These are phyloP conservation scores for Merluccius polli DNA, from an alignment of 2,797 vertebrate species.

Conservation along the genomic window DNA sequence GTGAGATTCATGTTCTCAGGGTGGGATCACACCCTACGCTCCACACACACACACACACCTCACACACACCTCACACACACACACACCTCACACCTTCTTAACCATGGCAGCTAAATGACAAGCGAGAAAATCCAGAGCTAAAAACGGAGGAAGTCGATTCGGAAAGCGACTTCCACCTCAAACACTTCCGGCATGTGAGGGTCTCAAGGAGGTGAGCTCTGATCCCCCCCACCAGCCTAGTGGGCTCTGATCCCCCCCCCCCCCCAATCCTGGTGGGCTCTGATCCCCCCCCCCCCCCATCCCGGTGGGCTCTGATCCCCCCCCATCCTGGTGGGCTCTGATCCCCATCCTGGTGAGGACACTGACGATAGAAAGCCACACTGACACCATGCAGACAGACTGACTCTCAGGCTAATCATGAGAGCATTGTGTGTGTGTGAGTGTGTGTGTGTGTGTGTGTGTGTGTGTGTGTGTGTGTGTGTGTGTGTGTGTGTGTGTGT, in stretches of 20 bases:
- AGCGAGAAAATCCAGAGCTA: background rate
- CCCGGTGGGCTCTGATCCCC: too few species aligned
- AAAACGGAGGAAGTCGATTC: background rate
- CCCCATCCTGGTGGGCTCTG: too few species aligned
- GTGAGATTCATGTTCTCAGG: background rate
- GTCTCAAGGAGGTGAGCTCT: background rate
- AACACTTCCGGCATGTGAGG: background rate
- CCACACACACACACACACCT: background rate
- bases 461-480: background rate
- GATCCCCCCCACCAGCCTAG: too few species aligned
- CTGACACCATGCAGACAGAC: background rate
- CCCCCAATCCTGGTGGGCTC: too few species aligned
- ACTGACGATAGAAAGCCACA: background rate
- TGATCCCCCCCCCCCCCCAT: too few species aligned
- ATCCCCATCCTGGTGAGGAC: too few species aligned
- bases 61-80: background rate
- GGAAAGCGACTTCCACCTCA: background rate
- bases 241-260: too few species aligned
- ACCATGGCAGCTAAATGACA: background rate
- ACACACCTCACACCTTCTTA: background rate
- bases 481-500: background rate
- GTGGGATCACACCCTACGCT: background rate
- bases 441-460: background rate
- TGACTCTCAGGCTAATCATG: background rate
- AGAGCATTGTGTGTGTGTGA: background rate